phyloP scores from a whole-genome alignment of 2,797 vertebrate genomes.

The Channallabes apus region DNA sequence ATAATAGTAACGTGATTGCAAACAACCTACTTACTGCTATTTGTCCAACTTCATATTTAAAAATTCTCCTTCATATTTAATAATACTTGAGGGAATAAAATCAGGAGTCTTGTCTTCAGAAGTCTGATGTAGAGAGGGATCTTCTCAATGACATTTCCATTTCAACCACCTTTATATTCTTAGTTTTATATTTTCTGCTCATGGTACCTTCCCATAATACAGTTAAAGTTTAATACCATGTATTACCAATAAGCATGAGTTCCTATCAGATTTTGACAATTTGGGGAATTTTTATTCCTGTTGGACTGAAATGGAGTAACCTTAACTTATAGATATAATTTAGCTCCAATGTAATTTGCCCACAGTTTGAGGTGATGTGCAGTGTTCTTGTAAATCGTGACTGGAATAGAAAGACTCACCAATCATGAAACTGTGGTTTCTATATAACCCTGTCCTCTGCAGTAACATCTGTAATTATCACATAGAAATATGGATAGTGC shows the following conservation, averaged over 20 bases:
- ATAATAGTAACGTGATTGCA: too few relatives aligned
- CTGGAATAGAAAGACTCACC: background rate
- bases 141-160: background rate
- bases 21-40: too few relatives aligned
- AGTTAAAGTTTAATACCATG: background rate
- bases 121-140: background rate
- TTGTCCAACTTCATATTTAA: too few relatives aligned
- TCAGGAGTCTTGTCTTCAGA: background rate
- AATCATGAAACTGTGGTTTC: background rate
- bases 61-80: background rate
- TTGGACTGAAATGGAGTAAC: background rate
- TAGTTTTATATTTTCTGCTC: slow-evolving; percentile 3
- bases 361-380: background rate
- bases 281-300: slow-evolving; percentile 13
- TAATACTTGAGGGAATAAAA: background rate
- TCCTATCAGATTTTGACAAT: background rate
- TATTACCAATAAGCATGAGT: background rate
- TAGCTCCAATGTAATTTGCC: background rate
- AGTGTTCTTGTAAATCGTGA: background rate
- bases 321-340: background rate
- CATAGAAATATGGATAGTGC: background rate
- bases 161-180: background rate
- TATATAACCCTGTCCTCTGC: background rate
- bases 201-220: background rate
- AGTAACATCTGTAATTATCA: background rate